Percentiles rank a stretch among this genome's conserved stretches.
Conservation (phyloP, 2,113 vertebrate species). For the Guaruba guarouba region DNA sequence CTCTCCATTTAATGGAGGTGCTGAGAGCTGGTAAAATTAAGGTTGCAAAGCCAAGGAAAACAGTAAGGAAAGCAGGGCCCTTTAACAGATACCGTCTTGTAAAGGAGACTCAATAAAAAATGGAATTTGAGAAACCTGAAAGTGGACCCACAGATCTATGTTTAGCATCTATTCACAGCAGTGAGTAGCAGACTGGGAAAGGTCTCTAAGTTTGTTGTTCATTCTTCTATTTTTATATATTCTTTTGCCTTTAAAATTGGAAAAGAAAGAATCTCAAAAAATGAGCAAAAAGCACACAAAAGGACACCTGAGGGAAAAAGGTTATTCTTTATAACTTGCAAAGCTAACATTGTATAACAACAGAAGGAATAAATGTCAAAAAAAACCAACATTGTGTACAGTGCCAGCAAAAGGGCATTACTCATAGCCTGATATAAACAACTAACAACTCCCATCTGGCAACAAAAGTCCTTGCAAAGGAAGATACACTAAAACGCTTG, state of each 20-base stretch:
- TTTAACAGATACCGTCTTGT: background rate
- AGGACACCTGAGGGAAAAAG: background rate
- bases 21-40: background rate
- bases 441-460: slow-evolving; percentile 58
- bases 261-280: background rate
- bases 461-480: slow-evolving; percentile 2
- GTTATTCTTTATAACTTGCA: slow-evolving; percentile 8
- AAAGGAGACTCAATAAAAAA: background rate
- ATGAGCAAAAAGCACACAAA: background rate
- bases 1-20: background rate
- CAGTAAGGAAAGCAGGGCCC: background rate
- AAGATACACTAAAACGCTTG: slow-evolving; percentile 9
- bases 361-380: slow-evolving; percentile 45
- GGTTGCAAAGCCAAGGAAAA: background rate
- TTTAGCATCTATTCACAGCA: background rate
- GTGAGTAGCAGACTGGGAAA: background rate
- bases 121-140: background rate
- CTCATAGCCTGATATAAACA: slow-evolving; percentile 53
- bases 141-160: background rate
- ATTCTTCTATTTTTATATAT: background rate
- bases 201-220: background rate
- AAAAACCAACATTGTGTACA: background rate
- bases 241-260: background rate
- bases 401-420: slow-evolving; percentile 44
- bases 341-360: slow-evolving; percentile 24